Evolutionary conservation across 2,113 vertebrate species (phyloP).

Genomic region (Pangasianodon hypophthalmus): DNA sequence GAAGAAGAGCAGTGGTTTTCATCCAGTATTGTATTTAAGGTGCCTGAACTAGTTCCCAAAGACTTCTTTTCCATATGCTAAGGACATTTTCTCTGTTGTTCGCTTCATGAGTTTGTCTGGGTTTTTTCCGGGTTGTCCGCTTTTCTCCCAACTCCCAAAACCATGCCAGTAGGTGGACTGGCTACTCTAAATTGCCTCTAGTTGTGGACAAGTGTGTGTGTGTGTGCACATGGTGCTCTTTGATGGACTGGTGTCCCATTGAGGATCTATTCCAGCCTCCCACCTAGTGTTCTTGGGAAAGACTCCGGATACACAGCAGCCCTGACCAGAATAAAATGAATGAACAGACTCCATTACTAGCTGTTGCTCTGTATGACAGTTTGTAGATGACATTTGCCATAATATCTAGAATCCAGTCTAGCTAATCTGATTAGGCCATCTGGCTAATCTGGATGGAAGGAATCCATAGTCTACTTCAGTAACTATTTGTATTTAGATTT

Average conservation of each 20-base stretch:
- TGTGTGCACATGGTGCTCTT: neutral
- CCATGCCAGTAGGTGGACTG: neutral
- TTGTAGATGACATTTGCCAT: conserved; percentile 21
- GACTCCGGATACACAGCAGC: neutral
- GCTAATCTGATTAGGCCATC: conserved; percentile 8
- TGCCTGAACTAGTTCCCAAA: neutral
- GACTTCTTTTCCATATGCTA: neutral
- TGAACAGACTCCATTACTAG: neutral
- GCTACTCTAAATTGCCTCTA: neutral
- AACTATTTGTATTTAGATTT: neutral
- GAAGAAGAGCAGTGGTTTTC: neutral
- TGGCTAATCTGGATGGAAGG: conserved; percentile 12
- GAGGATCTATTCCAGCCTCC: neutral
- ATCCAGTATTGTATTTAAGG: neutral
- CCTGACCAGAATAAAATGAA: neutral
- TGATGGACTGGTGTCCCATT: neutral
- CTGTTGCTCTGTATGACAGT: neutral
- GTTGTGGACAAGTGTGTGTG: neutral
- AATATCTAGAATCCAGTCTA: neutral
- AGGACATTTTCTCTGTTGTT: neutral
- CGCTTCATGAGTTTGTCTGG: neutral
- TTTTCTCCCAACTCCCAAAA: neutral
- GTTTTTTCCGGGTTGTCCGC: neutral
- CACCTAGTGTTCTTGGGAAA: neutral
- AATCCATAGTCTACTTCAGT: neutral